Base-by-base conservation (phyloP, 2,797 vertebrate species). In the Megaceryle alcyon region DNA sequence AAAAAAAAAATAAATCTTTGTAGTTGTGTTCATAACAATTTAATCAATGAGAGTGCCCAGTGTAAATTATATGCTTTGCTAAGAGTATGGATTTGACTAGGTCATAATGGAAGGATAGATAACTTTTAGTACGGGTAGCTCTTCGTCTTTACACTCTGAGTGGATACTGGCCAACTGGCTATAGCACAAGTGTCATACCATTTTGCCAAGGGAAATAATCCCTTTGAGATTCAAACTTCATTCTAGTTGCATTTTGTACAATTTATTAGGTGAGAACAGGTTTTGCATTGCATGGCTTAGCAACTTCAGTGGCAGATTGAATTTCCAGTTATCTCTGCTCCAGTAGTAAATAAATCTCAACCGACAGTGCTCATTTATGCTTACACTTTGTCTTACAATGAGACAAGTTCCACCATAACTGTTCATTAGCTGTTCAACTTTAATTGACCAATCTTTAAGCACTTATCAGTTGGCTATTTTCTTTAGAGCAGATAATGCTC, bases 391-490 rank as follows among this genome's bases (percentile, higher is more conserved):
- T 72, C 63, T 78, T 95, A 61, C 96, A 96, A 95, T 91, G 78
- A 95, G 83, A 85, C 79, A 73, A 81, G 92, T 92, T 96, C 92
- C 91, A 94, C 59, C 43, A 57, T 83, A 97, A 87, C 79, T 96
- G 87, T 95, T 92, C 95, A 92, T 82, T 95, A 94, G 96, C 77
- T 82, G 96, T 97, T 98, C 96, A 94, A 48, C 22, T 97, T 97
- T 97, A 98, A 98, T 96, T 97, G 97, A 95, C 90, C 97, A 96
- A 97, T 97, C 97, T 98, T 95, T 97, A 96, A 56, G 68, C 53
- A 96, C 94, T 92, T 91, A 96, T 95, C 93, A 71, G 66, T 65
- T 94, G 72, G 49, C 84, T 98, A 93, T 97, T 98, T 98, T 84
- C 90, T 96, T 86, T 71, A 77, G 77, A 97, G 94, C 76, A 93